Conservation (phyloP, 1,140 invertebrate species). For the Atta colombica region DNA sequence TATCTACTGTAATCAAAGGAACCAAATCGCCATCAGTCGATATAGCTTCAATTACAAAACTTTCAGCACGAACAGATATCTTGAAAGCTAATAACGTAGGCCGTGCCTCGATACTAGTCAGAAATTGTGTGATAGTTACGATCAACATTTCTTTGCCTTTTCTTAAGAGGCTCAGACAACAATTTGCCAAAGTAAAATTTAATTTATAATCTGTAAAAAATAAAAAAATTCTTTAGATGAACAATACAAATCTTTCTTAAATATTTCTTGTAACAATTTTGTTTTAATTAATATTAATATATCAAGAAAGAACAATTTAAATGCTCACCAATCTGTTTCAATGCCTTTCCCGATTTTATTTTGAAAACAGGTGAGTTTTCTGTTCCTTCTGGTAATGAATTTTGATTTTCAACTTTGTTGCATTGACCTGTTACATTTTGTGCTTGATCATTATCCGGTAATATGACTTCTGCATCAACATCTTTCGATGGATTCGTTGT, state of each 20-base stretch:
- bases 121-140: conserved; percentile 91
- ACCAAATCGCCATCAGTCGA: conserved; percentile 92
- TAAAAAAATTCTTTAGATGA: conserved; percentile 11
- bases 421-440: conserved; percentile 6
- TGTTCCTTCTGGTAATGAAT: neutral
- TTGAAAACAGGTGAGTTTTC: conserved; percentile 66
- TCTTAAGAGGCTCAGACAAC: conserved; percentile 90
- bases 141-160: conserved; percentile 91
- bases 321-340: conserved; percentile 77
- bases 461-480: conserved; percentile 4
- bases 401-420: conserved; percentile 24
- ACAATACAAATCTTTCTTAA: neutral
- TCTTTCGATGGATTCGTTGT: conserved; percentile 17
- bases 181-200: conserved; percentile 93
- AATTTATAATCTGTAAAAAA: conserved; percentile 91
- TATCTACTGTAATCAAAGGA: conserved; percentile 91
- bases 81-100: conserved; percentile 91
- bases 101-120: conserved; percentile 91
- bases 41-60: conserved; percentile 92
- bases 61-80: conserved; percentile 91
- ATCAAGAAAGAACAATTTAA: neutral
- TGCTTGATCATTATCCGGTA: conserved; percentile 17
- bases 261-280: neutral
- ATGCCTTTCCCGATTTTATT: conserved; percentile 77
- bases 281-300: neutral